Conservation (phyloP, 2,797 vertebrate species). For the Graptemys geographica region DNA sequence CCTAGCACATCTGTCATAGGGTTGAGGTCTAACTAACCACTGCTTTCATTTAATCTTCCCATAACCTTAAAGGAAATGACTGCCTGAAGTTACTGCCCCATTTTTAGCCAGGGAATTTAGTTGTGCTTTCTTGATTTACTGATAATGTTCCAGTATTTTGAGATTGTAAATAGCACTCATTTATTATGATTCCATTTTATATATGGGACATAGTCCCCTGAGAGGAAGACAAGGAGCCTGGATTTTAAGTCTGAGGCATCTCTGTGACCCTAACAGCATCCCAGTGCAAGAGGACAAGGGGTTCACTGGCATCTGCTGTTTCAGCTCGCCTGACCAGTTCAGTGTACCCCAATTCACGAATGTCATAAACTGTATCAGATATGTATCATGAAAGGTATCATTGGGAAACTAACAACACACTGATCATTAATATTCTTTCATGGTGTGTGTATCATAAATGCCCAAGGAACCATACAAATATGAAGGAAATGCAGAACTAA, state of each 20-base stretch:
- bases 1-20: neutral
- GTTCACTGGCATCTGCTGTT: neutral
- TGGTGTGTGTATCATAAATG: neutral
- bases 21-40: neutral
- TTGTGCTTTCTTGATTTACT: neutral
- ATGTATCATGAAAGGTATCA: neutral
- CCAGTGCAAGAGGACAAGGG: neutral
- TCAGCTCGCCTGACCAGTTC: neutral
- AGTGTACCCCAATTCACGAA: neutral
- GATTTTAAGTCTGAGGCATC: neutral
- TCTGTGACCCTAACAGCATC: neutral
- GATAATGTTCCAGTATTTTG: neutral
- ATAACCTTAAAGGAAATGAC: neutral
- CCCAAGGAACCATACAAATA: neutral
- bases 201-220: neutral
- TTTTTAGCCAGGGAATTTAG: neutral
- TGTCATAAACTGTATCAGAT: neutral
- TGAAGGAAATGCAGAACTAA: neutral
- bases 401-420: neutral
- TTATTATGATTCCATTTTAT: neutral
- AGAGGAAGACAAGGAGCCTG: neutral
- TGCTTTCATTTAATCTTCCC: neutral
- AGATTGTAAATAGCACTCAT: neutral
- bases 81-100: neutral
- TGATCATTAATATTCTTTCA: neutral